Conservation (phyloP, 2,888 invertebrate species). For the Abrostola triplasia region DNA sequence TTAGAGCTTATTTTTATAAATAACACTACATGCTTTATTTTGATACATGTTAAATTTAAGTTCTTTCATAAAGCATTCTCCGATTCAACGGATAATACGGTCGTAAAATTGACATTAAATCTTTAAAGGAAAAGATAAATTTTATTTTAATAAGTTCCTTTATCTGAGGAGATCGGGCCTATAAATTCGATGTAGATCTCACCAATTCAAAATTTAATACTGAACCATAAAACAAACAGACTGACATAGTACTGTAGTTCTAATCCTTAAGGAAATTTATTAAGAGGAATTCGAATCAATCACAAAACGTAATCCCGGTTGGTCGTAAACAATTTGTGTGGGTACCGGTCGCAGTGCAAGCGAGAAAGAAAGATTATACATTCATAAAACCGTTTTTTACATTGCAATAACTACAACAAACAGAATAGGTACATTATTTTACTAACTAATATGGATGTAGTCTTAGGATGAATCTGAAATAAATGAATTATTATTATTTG, state of each 20-base stretch:
- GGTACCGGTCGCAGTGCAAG: conserved; percentile 27
- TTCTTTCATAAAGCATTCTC: conserved; percentile 51
- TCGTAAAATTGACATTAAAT: conserved; percentile 67
- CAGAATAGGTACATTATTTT: too few species aligned
- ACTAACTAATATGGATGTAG: too few species aligned
- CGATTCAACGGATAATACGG: conserved; percentile 50
- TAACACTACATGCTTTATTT: conserved; percentile 58
- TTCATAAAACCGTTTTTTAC: too few species aligned
- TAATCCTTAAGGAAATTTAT: conserved; percentile 76
- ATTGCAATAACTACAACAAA: too few species aligned
- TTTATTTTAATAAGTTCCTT: conserved; percentile 73
- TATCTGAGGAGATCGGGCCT: conserved; percentile 65
- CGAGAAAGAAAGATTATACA: conserved; percentile 18
- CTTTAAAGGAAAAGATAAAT: conserved; percentile 66
- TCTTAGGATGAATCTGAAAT: too few species aligned
- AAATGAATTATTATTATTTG: too few species aligned
- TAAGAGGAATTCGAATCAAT: conserved; percentile 82
- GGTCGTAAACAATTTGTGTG: conserved; percentile 80
- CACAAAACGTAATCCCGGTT: conserved; percentile 82
- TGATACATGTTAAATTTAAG: conserved; percentile 50
- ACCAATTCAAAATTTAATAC: conserved; percentile 73
- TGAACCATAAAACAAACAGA: conserved; percentile 74
- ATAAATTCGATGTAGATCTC: conserved; percentile 68
- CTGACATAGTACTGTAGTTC: conserved; percentile 68
- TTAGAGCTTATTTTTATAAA: conserved; percentile 75